These are phyloP conservation scores for Pyrrhosoma nymphula DNA, from an alignment of 2,888 invertebrate species.

Conservation along the genomic window DNA sequence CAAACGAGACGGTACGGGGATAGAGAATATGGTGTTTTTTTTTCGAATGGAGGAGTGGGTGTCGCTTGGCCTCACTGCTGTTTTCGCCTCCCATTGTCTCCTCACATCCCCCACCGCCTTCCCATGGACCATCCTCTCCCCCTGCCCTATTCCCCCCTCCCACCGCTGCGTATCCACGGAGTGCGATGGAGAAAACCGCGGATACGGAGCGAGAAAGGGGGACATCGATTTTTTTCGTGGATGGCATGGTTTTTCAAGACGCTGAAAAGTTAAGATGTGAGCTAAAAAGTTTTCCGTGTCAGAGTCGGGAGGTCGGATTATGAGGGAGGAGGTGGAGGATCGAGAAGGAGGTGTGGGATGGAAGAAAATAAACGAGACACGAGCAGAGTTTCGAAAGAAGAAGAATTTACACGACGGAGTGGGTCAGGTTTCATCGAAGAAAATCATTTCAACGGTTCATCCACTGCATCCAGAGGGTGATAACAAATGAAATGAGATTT, in stretches of 20 bases:
- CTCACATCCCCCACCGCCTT: neutral
- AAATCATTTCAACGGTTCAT: neutral
- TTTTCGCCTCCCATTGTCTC: slow-evolving; percentile 4
- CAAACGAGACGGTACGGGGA: neutral
- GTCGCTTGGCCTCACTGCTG: neutral
- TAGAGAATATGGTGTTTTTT: neutral
- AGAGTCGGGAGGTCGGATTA: neutral
- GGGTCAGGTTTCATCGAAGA: neutral
- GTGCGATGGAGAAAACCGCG: neutral
- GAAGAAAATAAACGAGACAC: too few relatives aligned
- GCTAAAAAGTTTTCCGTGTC: neutral
- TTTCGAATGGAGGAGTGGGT: neutral
- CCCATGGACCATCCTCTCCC: neutral
- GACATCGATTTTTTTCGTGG: neutral
- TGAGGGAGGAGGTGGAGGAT: neutral
- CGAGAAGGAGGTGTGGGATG: neutral
- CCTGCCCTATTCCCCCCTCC: neutral
- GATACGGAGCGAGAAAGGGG: neutral
- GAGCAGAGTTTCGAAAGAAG: too few relatives aligned
- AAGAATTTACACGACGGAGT: neutral
- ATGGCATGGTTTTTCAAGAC: neutral
- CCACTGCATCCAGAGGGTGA: neutral
- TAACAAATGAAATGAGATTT: neutral
- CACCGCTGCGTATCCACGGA: neutral
- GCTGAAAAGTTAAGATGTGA: neutral